Conservation (phyloP, 1,140 invertebrate genomes). For the Bombus ignitus region DNA sequence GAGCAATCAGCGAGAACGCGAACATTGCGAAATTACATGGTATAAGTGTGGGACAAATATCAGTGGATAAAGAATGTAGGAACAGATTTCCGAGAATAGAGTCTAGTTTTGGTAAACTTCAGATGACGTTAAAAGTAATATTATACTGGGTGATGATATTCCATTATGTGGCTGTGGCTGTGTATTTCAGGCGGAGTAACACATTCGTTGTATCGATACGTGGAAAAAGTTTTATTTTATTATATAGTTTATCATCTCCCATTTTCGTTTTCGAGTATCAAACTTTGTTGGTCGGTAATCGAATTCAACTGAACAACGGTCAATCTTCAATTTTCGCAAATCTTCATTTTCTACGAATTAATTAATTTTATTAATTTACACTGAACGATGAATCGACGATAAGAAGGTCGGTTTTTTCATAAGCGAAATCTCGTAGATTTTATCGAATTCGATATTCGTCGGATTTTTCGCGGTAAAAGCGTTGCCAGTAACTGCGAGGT, state of each 20-base stretch:
- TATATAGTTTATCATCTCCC: rapidly evolving
- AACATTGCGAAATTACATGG: background rate
- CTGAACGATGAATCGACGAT: too few species aligned
- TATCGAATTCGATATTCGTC: background rate
- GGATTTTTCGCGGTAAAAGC: background rate
- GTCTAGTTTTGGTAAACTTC: background rate
- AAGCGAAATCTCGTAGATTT: background rate
- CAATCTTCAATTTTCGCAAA: too few species aligned
- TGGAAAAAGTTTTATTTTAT: background rate
- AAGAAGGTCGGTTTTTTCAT: too few species aligned
- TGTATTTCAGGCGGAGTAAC: background rate
- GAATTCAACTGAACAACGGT: too few species aligned
- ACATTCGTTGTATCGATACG: rapidly evolving
- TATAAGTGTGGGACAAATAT: background rate
- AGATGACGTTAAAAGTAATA: background rate
- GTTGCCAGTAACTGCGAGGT: background rate
- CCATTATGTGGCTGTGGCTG: background rate
- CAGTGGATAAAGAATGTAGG: background rate
- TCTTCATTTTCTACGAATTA: too few species aligned
- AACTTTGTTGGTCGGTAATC: background rate
- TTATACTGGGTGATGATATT: too few species aligned
- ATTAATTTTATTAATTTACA: too few species aligned
- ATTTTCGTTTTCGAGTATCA: background rate
- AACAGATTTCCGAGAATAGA: background rate
- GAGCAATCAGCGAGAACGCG: background rate